Conservation (phyloP, 1,140 invertebrate genomes). For the Daktulosphaira vitifoliae region DNA sequence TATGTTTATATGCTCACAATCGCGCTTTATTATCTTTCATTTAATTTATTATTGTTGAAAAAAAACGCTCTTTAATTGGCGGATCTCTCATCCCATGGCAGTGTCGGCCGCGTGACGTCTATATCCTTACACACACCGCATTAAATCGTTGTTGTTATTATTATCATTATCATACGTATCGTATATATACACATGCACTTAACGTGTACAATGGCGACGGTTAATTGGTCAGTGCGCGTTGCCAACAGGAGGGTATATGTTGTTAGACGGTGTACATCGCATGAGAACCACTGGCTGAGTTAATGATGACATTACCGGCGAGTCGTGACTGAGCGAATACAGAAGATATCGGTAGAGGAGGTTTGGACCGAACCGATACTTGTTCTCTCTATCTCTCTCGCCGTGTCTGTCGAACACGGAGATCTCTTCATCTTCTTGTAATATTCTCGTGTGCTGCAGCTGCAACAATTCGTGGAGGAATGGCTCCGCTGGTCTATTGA, state of each 20-base stretch:
- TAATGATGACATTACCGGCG: slow-evolving; percentile 31
- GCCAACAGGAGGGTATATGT: not conserved
- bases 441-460: not conserved
- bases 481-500: slow-evolving; percentile 6
- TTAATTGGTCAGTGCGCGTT: slow-evolving; percentile 21
- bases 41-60: slow-evolving; percentile 29
- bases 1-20: slow-evolving; percentile 9
- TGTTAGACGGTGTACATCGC: not conserved
- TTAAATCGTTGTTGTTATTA: too few relatives aligned
- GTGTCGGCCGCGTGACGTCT: slow-evolving; percentile 9
- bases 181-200: not conserved
- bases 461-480: slow-evolving; percentile 33
- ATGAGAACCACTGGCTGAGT: slow-evolving; percentile 30
- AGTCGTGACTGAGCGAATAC: slow-evolving; percentile 21
- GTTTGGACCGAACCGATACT: slow-evolving; percentile 31
- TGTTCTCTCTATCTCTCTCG: too few relatives aligned
- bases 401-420: too few relatives aligned
- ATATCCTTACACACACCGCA: not conserved
- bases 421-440: not conserved
- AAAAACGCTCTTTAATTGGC: slow-evolving; percentile 28
- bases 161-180: not conserved
- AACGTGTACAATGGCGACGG: not conserved
- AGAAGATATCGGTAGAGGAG: slow-evolving; percentile 10
- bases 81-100: slow-evolving; percentile 26
- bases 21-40: slow-evolving; percentile 26